phyloP scores from a whole-genome alignment of 2,797 vertebrate species.

The Gymnoscopelus microlampas region DNA sequence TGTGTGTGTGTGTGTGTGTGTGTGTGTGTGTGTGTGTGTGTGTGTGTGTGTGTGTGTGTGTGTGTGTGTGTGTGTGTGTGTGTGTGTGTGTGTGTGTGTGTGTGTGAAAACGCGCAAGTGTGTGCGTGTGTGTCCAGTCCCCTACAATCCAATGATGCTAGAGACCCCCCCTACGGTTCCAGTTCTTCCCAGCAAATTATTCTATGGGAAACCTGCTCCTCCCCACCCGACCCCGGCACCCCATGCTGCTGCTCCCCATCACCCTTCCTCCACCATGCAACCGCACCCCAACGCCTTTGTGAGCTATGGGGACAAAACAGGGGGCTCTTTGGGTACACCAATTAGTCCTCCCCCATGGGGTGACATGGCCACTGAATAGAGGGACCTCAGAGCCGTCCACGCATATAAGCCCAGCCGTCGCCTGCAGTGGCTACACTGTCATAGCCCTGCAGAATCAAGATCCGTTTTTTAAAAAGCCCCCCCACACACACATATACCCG shows the following conservation, averaged over 20 bases:
- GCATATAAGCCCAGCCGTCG: constrained; percentile 73
- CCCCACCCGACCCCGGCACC: constrained; percentile 33
- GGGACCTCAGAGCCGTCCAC: constrained; percentile 75
- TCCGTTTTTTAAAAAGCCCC: constrained; percentile 61
- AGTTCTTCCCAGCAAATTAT: constrained; percentile 63
- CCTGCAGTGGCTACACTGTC: constrained; percentile 61
- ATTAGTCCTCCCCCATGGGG: constrained; percentile 86
- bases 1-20: constrained; percentile 28
- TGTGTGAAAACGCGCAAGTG: constrained; percentile 50
- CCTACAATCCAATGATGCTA: constrained; percentile 54
- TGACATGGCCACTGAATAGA: constrained; percentile 80
- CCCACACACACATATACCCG: constrained; percentile 1
- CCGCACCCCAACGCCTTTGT: constrained; percentile 78
- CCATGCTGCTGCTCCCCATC: constrained; percentile 50
- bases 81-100: constrained; percentile 14
- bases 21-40: background rate
- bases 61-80: constrained; percentile 6
- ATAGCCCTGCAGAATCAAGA: constrained; percentile 66
- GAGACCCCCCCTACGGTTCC: constrained; percentile 49
- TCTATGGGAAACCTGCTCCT: constrained; percentile 74
- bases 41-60: constrained; percentile 6
- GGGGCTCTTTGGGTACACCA: constrained; percentile 79
- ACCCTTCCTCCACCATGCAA: constrained; percentile 56
- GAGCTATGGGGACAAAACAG: constrained; percentile 74
- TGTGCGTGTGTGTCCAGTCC: constrained; percentile 69